Percentiles rank a stretch among this genome's conserved stretches.
phyloP scores from a whole-genome alignment of 1,140 invertebrate genomes.

The Coelopa frigida region DNA sequence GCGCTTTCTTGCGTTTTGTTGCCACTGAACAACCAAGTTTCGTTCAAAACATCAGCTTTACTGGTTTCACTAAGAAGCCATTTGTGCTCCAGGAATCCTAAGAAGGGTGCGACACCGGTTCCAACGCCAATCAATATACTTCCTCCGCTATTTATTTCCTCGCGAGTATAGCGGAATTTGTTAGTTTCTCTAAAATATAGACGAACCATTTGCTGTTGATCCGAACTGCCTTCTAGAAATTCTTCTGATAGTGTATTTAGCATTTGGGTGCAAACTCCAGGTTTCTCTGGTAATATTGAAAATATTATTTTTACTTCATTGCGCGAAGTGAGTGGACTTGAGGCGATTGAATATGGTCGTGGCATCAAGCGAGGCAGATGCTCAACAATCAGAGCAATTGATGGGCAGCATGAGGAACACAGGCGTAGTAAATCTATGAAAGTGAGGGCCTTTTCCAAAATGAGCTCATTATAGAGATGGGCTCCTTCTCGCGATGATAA shows the following conservation, averaged over 20 bases:
- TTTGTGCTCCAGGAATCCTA: constrained; percentile 56
- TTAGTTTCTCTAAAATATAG: constrained; percentile 59
- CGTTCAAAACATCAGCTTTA: constrained; percentile 37
- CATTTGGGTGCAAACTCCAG: constrained; percentile 32
- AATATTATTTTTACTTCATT: constrained; percentile 59
- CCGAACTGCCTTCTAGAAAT: constrained; percentile 13
- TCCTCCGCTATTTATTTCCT: constrained; percentile 49
- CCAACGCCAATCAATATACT: constrained; percentile 75
- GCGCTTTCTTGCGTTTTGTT: constrained; percentile 58
- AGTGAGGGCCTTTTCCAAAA: constrained; percentile 28
- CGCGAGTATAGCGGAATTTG: constrained; percentile 49
- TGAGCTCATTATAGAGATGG: constrained; percentile 24
- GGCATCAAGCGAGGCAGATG: constrained; percentile 66
- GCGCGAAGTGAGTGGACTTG: constrained; percentile 49
- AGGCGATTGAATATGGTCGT: constrained; percentile 73
- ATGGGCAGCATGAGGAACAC: constrained; percentile 57
- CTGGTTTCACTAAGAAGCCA: constrained; percentile 28
- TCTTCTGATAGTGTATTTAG: constrained; percentile 11
- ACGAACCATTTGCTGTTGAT: constrained; percentile 32
- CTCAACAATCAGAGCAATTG: constrained; percentile 59
- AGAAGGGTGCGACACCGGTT: constrained; percentile 76
- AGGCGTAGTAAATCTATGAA: constrained; percentile 60
- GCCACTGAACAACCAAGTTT: constrained; percentile 65
- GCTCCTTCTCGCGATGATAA: constrained; percentile 33
- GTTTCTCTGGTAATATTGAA: constrained; percentile 40